Conservation (phyloP, 2,113 vertebrate genomes). For the Eurystomus gularis region DNA sequence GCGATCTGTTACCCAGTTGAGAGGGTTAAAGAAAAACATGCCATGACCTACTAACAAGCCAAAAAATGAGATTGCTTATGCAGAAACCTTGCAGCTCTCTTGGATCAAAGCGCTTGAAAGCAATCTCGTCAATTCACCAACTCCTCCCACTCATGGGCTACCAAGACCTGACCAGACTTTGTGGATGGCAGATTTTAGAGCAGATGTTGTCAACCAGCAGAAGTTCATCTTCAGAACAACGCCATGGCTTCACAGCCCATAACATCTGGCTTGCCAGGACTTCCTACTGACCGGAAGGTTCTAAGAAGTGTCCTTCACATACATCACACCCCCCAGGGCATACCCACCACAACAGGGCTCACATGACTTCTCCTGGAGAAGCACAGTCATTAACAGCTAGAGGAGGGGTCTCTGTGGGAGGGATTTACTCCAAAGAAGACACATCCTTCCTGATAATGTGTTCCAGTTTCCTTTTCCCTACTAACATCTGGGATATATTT, state of each 20-base stretch:
- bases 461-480: constrained; percentile 20
- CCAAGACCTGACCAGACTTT: neutral
- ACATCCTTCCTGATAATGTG: constrained; percentile 22
- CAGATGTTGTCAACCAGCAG: neutral
- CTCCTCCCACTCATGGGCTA: neutral
- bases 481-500: constrained; percentile 27
- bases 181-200: neutral
- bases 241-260: accelerated
- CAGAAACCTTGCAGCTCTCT: neutral
- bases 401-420: neutral
- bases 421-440: neutral
- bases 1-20: neutral
- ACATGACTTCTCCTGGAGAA: neutral
- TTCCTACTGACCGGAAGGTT: neutral
- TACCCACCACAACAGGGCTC: neutral
- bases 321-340: neutral
- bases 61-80: neutral
- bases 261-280: neutral
- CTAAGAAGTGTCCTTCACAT: neutral
- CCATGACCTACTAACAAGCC: neutral
- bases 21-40: neutral
- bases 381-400: neutral
- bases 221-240: neutral
- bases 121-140: neutral
- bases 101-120: neutral